phyloP scores from a whole-genome alignment of 2,113 vertebrate species.

The Campylorhamphus procurvoides region DNA sequence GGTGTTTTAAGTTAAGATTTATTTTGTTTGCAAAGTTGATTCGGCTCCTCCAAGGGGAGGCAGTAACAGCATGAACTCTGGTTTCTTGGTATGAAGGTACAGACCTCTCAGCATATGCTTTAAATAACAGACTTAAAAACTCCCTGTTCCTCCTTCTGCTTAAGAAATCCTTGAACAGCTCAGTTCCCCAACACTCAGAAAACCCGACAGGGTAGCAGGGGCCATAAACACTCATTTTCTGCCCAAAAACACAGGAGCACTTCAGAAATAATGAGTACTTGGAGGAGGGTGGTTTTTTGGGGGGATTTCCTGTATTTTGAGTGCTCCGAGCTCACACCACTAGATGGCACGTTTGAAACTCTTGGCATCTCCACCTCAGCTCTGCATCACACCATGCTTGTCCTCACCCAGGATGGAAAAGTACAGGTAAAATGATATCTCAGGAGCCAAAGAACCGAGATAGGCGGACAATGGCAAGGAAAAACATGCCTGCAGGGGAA shows the following conservation, averaged over 20 bases:
- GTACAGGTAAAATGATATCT: conserved; percentile 24
- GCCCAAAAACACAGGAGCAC: background rate
- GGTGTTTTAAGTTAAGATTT: background rate
- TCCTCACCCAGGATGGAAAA: conserved; percentile 23
- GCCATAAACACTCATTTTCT: background rate
- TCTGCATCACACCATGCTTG: background rate
- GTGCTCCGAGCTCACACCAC: background rate
- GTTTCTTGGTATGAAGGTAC: background rate
- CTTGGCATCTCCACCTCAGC: background rate
- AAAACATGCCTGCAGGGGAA: background rate
- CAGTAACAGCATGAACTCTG: background rate
- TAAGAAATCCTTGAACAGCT: background rate
- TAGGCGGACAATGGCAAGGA: background rate
- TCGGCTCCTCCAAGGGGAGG: background rate
- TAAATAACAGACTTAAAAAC: background rate
- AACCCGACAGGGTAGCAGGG: background rate
- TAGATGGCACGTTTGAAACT: conserved; percentile 59
- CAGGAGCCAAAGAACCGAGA: background rate
- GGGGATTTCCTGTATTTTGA: background rate
- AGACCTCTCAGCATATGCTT: background rate
- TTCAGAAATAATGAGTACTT: background rate
- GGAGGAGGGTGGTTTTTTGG: background rate
- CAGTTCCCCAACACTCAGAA: background rate
- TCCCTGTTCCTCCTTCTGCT: background rate
- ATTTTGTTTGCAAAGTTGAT: background rate